Evolutionary conservation across 2,797 vertebrate genomes (phyloP), one percentile per base, ranked within the genome.

Genomic region (Gorsachius magnificus): DNA sequence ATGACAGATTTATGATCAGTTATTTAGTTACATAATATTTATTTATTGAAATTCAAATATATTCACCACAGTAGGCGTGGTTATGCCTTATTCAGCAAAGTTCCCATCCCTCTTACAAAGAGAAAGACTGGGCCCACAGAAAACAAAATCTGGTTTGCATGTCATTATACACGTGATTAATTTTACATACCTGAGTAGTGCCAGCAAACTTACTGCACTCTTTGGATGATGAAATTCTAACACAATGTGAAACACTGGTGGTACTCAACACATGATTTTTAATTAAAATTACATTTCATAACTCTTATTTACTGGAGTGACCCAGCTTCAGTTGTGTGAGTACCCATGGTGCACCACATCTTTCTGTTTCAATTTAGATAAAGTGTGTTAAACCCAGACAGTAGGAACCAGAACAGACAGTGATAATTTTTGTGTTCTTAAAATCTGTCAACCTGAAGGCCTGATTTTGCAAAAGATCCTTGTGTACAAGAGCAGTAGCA

Each of bases 311-410:
- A 41, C 28, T 68, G 13, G 24, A 66, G 53, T 36, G 7, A 20
- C 82, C 24, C 38, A 60, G 13, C 21, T 65, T 65, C 28, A 35
- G 5, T 56, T 69, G 6, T 41, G 10, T 33, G 15, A 85, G 31
- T 50, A 76, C 15, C 25, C 18, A 20, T 8, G 9, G 9, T 1
- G 3, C 66, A 68, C 10, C 26, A 50, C 6, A 53, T 13, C 11
- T 61, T 84, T 74, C 8, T 53, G 11, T n/a, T 81, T 90, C 43
- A 53, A 14, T 71, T 66, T 43, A n/a, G 21, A 79, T 50, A 45
- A 91, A 57, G 10, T 28, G 11, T 89, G 85, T 88, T 83, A 65
- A 64, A 82, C 76, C 53, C 46, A 94, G 85, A 70, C 5, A 51
- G 6, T 2, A 58, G 60, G 50, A 89, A 91, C 17, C n/a, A 93